phyloP scores from a whole-genome alignment of 2,888 invertebrate species.

The Tanytarsus gracilentus region DNA sequence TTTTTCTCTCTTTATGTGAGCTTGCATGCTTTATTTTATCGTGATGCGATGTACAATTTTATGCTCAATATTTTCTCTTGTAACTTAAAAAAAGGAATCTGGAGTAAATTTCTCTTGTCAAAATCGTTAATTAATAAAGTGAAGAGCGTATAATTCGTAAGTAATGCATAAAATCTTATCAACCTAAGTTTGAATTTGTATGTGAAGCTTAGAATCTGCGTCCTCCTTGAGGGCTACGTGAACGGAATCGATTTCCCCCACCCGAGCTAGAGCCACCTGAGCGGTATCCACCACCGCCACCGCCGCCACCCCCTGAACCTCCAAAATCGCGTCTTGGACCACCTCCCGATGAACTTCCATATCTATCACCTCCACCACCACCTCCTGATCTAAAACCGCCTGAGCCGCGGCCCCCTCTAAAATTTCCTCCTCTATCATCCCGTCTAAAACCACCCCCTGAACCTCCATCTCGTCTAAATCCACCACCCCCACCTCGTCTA shows the following conservation, averaged over 20 bases:
- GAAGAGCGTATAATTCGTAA: too few relatives aligned
- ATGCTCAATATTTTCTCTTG: too few relatives aligned
- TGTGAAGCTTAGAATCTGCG: slow-evolving; percentile 19
- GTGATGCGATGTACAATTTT: too few relatives aligned
- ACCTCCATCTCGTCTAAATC: slow-evolving; percentile 45
- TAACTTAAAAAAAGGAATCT: too few relatives aligned
- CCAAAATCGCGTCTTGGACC: slow-evolving; percentile 36
- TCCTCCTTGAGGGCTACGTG: slow-evolving; percentile 17
- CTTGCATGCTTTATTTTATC: too few relatives aligned
- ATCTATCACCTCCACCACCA: slow-evolving; percentile 43
- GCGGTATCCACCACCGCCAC: not conserved
- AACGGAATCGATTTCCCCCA: slow-evolving; percentile 1
- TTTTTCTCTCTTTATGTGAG: not conserved
- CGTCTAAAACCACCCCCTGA: slow-evolving; percentile 40
- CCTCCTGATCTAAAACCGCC: slow-evolving; percentile 38
- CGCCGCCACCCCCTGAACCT: too few relatives aligned
- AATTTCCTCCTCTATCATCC: slow-evolving; percentile 37
- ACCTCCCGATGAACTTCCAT: slow-evolving; percentile 40
- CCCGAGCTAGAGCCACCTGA: not conserved
- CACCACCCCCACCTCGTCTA: slow-evolving; percentile 46
- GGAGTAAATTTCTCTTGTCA: too few relatives aligned
- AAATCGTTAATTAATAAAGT: too few relatives aligned
- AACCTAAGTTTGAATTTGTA: not conserved
- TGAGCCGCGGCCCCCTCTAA: slow-evolving; percentile 40
- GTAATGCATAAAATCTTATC: slow-evolving; percentile 3